These are phyloP conservation scores for Melinaea marsaeus DNA, from an alignment of 2,888 invertebrate species.

Conservation along the genomic window DNA sequence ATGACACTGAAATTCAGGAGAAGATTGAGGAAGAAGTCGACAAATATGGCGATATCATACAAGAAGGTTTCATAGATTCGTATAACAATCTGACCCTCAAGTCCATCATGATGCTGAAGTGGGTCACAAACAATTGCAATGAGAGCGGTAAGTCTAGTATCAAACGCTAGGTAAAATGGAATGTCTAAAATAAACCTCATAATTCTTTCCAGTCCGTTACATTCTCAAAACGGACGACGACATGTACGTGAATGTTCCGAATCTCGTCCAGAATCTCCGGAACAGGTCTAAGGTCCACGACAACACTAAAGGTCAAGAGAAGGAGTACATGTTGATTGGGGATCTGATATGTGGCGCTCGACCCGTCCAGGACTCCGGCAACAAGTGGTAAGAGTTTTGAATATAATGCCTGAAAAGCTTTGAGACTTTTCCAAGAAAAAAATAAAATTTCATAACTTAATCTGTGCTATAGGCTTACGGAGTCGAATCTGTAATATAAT, in stretches of 20 bases:
- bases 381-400: conserved; percentile 82
- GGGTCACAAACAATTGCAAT: conserved; percentile 84
- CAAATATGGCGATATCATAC: conserved; percentile 86
- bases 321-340: conserved; percentile 81
- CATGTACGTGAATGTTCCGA: conserved; percentile 89
- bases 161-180: background rate
- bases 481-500: too few species aligned
- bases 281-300: conserved; percentile 52
- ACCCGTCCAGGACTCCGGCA: conserved; percentile 84
- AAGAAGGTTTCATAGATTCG: conserved; percentile 89
- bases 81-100: conserved; percentile 93
- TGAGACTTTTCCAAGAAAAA: background rate
- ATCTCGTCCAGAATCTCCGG: conserved; percentile 73
- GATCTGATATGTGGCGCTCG: conserved; percentile 87
- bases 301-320: conserved; percentile 37
- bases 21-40: conserved; percentile 82
- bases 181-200: background rate
- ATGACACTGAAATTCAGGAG: conserved; percentile 77
- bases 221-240: conserved; percentile 93
- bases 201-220: conserved; percentile 76
- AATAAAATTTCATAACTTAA: background rate
- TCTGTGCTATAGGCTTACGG: too few species aligned
- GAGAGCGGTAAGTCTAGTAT: conserved; percentile 57
- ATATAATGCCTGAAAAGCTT: too few species aligned
- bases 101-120: conserved; percentile 90